A percentile compares a stretch with the other conserved stretches of the same genome.
Conservation (phyloP, 2,113 vertebrate genomes). For the Tonatia bakeri region DNA sequence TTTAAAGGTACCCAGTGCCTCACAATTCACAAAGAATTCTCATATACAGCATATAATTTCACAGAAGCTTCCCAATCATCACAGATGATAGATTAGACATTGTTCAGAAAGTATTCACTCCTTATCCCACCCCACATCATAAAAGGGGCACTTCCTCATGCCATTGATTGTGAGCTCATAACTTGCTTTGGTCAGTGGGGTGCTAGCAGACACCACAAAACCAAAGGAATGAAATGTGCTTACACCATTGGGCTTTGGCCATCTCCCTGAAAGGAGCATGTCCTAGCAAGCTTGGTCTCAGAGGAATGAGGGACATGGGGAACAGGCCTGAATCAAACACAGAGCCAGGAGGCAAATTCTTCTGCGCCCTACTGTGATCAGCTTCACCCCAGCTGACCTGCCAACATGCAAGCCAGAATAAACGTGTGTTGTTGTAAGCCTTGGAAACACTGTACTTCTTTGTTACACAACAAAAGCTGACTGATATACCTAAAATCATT, state of each 20-base stretch:
- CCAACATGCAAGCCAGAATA: background rate
- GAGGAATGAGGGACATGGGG: background rate
- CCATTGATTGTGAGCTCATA: background rate
- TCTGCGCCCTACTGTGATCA: background rate
- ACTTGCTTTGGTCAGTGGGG: background rate
- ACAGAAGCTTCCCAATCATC: background rate
- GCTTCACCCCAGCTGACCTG: background rate
- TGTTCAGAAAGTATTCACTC: background rate
- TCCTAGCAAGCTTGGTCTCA: background rate
- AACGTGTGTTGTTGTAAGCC: background rate
- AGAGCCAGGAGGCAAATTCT: background rate
- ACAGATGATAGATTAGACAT: background rate
- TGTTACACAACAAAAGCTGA: slow-evolving; percentile 5
- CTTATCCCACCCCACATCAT: background rate
- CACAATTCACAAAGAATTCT: slow-evolving; percentile 17
- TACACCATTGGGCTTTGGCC: background rate
- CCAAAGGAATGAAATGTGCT: background rate
- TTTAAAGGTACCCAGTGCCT: background rate
- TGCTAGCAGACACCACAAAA: background rate
- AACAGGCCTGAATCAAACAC: background rate
- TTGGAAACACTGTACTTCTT: background rate
- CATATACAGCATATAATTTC: background rate
- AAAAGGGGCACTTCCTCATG: background rate
- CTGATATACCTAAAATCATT: background rate
- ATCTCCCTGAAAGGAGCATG: background rate